These are phyloP conservation scores for Paracentrotus lividus DNA, from an alignment of 53 echinoderm and acorn worm species.

Conservation along the genomic window DNA sequence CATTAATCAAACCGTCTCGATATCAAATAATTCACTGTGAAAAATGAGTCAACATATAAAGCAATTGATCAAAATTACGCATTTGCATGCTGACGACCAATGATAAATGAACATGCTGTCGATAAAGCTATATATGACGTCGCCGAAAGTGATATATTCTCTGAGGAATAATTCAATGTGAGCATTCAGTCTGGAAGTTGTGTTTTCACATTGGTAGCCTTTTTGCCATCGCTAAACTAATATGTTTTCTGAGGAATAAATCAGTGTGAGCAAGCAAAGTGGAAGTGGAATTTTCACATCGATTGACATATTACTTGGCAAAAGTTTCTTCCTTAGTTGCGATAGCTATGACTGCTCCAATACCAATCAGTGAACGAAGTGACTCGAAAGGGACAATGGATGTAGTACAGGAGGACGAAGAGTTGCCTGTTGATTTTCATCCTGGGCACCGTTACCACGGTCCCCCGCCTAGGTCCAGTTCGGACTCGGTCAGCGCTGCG, in stretches of 20 bases:
- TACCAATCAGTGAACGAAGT: slow-evolving; percentile 22
- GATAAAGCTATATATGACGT: too few relatives aligned
- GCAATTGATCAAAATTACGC: neutral
- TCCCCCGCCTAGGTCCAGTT: slow-evolving; percentile 59
- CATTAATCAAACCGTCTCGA: neutral
- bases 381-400: slow-evolving; percentile 46
- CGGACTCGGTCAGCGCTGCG: slow-evolving; percentile 65
- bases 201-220: neutral
- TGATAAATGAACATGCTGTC: too few relatives aligned
- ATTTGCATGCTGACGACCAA: too few relatives aligned
- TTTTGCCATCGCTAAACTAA: neutral
- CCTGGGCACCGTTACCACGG: slow-evolving; percentile 56
- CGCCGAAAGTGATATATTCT: too few relatives aligned
- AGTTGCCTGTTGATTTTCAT: slow-evolving; percentile 32
- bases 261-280: neutral
- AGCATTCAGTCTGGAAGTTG: neutral
- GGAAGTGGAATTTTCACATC: neutral
- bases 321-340: neutral
- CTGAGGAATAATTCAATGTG: too few relatives aligned
- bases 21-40: neutral
- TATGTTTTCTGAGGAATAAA: neutral
- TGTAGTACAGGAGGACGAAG: slow-evolving; percentile 45
- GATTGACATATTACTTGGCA: neutral
- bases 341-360: neutral
- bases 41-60: neutral